Evolutionary conservation across 2,888 invertebrate species (phyloP), one percentile per base, ranked within the genome.

Genomic region (Leptopilina myrica): DNA sequence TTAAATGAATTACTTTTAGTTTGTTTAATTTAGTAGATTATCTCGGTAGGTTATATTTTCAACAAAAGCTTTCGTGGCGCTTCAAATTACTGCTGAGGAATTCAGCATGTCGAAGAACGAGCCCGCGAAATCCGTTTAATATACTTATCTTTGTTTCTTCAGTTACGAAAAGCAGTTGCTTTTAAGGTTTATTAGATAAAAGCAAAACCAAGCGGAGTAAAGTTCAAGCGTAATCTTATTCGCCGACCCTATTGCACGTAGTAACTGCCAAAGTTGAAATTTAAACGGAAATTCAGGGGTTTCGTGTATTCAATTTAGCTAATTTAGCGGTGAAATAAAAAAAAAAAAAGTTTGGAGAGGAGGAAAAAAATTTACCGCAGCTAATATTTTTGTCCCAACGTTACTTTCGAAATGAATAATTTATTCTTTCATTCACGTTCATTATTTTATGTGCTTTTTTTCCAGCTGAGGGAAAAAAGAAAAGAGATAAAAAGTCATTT

Each of bases 61-160:
- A 62, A 62, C 62, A 62, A 62, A 62, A 20, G 15, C 9, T 20
- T 62, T 62, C 49, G 62, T 20, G 40, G 40, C 64, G 40, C 40
- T 40, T 64, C 64, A 33, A 64, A 33, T 64, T 26, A 56, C 40
- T 73, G n/a, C 5, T 20, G 40, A 73, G 56, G 33, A 33, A 73
- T 56, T 33, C 26, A n/a, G 33, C 33, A 53, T 56, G 82, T 85
- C 79, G 82, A 83, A 85, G 84, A 82, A 82, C 83, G 85, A 85
- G 85, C 85, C 85, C 84, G 84, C 81, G 86, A 86, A 90, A 89
- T 88, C 87, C 87, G 85, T 87, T 90, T 89, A 89, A 88, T 88
- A 87, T 86, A 89, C 87, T 89, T 88, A 89, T 88, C 88, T 89
- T 88, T 88, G 89, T 88, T 89, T 87, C 88, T 87, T 84, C 89